These are phyloP conservation scores for Peromyscus aztecus DNA, from an alignment of 2,797 vertebrate species.

Conservation along the genomic window DNA sequence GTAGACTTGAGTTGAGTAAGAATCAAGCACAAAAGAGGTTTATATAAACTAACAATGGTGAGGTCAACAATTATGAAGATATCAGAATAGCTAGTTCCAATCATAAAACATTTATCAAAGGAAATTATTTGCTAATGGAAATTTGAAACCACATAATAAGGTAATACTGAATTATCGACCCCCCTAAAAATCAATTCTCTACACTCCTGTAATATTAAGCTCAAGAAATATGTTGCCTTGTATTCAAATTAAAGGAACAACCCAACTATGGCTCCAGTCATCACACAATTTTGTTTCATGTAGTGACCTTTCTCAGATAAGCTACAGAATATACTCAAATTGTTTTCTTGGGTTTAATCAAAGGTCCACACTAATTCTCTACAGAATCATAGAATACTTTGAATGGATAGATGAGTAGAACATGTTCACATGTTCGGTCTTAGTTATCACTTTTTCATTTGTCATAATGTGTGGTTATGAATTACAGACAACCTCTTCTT, in stretches of 20 bases:
- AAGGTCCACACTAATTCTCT: neutral
- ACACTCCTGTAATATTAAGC: neutral
- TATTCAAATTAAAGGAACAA: neutral
- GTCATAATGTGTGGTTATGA: neutral
- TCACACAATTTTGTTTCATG: constrained; percentile 5
- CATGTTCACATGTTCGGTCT: neutral
- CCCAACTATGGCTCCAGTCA: neutral
- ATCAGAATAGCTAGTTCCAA: constrained; percentile 60
- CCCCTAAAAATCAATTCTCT: constrained; percentile 55
- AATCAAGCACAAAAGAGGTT: constrained; percentile 31
- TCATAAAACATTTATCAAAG: constrained; percentile 73
- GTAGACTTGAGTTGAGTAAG: neutral
- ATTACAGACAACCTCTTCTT: neutral
- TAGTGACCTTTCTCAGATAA: neutral
- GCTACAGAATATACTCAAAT: neutral
- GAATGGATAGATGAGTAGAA: neutral
- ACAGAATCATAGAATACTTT: neutral
- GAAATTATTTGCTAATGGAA: constrained; percentile 72
- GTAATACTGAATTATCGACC: constrained; percentile 61
- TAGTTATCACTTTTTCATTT: neutral
- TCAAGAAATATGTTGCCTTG: constrained; percentile 17
- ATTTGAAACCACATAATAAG: constrained; percentile 69
- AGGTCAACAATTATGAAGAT: constrained; percentile 55
- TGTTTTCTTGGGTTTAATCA: constrained; percentile 18
- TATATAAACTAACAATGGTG: constrained; percentile 57